Evolutionary conservation across 1,140 invertebrate genomes (phyloP).

Genomic region (Diploscapter pachys): DNA sequence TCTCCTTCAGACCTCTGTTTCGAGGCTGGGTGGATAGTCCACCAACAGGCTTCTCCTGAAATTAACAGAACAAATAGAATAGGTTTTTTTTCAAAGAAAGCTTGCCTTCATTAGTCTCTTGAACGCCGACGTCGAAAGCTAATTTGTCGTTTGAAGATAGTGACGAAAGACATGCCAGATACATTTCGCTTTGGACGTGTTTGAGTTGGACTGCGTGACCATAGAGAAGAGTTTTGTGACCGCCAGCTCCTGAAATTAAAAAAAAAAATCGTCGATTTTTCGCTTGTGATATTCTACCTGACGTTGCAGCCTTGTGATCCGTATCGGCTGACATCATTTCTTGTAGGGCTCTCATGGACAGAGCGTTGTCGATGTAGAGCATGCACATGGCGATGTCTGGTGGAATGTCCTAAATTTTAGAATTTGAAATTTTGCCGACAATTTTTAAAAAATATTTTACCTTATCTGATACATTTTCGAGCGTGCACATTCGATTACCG

Average conservation of each 20-base stretch:
- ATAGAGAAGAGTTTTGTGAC: constrained; percentile 93
- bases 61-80: background rate
- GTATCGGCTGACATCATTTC: constrained; percentile 66
- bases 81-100: background rate
- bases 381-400: constrained; percentile 84
- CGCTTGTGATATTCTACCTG: background rate
- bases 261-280: too few species aligned
- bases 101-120: constrained; percentile 74
- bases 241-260: constrained; percentile 60
- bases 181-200: constrained; percentile 99
- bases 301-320: constrained; percentile 45
- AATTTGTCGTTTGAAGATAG: constrained; percentile 98
- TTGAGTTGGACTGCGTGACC: constrained; percentile 95
- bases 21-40: constrained; percentile 99
- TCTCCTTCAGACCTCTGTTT: constrained; percentile 99
- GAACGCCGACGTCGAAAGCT: constrained; percentile 97
- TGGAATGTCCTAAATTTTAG: constrained; percentile 77
- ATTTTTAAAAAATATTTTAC: constrained; percentile 60
- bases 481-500: constrained; percentile 95
- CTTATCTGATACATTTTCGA: constrained; percentile 97
- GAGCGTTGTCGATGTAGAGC: constrained; percentile 97
- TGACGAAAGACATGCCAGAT: constrained; percentile 94
- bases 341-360: constrained; percentile 94
- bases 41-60: constrained; percentile 88
- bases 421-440: too few species aligned